These are phyloP conservation scores for Sebastes taczanowskii DNA, from an alignment of 2,797 vertebrate species.

Conservation along the genomic window DNA sequence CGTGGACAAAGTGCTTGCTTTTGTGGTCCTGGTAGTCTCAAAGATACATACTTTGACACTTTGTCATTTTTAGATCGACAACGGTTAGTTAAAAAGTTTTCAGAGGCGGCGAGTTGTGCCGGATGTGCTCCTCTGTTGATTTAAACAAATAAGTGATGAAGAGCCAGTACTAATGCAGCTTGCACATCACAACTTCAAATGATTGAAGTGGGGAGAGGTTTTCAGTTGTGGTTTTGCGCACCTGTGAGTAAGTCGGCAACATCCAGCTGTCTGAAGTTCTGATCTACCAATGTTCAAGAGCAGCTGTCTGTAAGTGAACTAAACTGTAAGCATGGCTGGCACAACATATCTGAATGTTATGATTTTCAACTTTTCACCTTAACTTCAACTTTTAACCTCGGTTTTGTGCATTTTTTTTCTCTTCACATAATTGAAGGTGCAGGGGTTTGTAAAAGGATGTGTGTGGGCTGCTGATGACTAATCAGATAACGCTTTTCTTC, in stretches of 20 bases:
- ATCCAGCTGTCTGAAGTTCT: neutral
- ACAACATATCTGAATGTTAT: neutral
- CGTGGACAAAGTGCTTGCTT: no score
- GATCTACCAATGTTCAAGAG: neutral
- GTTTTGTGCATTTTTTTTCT: neutral
- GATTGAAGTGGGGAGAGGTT: neutral
- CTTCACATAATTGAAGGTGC: neutral
- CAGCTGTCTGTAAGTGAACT: neutral
- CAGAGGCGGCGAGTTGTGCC: no score
- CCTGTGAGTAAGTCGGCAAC: neutral
- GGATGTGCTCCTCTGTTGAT: neutral
- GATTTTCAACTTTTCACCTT: neutral
- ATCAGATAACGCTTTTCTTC: neutral
- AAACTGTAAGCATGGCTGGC: neutral
- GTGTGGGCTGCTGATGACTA: slow-evolving; percentile 42
- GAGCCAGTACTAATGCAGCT: neutral
- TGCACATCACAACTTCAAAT: neutral
- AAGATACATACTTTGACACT: no score
- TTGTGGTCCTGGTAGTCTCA: no score
- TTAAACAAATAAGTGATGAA: neutral
- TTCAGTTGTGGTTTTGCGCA: slow-evolving; percentile 33
- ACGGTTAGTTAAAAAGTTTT: no score
- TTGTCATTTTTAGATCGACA: no score
- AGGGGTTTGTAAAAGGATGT: slow-evolving; percentile 28
- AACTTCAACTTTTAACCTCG: neutral